These are phyloP conservation scores for Pangasius mekongensis DNA, from an alignment of 2,797 vertebrate species.

Conservation along the genomic window DNA sequence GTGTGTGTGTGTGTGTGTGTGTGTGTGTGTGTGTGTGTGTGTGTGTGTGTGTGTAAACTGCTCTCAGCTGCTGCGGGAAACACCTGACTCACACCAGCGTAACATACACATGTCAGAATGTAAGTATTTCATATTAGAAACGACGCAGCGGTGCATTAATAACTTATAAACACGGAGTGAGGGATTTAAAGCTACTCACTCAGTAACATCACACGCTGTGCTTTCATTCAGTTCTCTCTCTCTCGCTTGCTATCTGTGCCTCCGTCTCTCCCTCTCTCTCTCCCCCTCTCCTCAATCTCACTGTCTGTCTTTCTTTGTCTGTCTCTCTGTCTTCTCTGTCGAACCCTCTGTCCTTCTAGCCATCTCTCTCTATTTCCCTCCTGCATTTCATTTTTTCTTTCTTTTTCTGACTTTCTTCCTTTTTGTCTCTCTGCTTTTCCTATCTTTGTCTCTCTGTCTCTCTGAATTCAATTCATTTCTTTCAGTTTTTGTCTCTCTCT, in stretches of 20 bases:
- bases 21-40: not conserved
- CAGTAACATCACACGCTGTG: not conserved
- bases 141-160: not conserved
- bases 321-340: constrained; percentile 43
- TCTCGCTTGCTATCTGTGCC: not conserved
- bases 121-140: not conserved
- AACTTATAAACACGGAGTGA: not conserved
- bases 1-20: too few relatives aligned
- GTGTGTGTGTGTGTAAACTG: not conserved
- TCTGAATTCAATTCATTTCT: not conserved
- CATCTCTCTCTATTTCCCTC: not conserved
- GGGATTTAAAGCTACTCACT: not conserved
- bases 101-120: not conserved
- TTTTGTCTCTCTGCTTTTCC: not conserved
- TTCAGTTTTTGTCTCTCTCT: not conserved
- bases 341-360: not conserved
- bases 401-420: not conserved
- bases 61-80: not conserved
- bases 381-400: not conserved
- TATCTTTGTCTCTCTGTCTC: not conserved
- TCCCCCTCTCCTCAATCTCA: too few relatives aligned
- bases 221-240: not conserved
- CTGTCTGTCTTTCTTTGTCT: constrained; percentile 16
- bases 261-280: constrained; percentile 38
- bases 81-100: not conserved